These are phyloP conservation scores for Dryomyza anilis DNA, from an alignment of 2,888 invertebrate genomes.

Conservation along the genomic window DNA sequence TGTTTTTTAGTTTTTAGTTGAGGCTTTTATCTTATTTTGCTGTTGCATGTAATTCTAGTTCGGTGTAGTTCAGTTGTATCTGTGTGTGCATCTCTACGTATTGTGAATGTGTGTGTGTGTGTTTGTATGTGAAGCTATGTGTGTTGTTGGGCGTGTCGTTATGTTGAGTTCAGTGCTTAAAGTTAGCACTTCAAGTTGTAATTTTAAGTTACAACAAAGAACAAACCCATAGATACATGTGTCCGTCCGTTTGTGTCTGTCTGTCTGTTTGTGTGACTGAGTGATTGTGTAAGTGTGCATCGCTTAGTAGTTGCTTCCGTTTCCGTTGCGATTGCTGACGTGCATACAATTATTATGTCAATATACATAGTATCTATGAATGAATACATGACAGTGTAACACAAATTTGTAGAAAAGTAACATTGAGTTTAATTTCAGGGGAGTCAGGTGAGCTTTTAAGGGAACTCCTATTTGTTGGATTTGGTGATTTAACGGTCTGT, in stretches of 20 bases:
- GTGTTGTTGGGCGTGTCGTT: background rate
- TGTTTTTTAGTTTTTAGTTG: background rate
- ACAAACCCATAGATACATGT: too few relatives aligned
- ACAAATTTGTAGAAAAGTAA: too few relatives aligned
- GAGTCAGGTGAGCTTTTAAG: too few relatives aligned
- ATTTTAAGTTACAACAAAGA: constrained; percentile 17
- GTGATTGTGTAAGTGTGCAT: too few relatives aligned
- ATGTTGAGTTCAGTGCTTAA: background rate
- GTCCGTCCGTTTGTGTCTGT: too few relatives aligned
- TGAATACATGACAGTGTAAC: too few relatives aligned
- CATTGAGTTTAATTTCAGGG: too few relatives aligned
- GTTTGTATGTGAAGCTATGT: background rate
- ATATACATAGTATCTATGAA: too few relatives aligned
- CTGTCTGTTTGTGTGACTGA: too few relatives aligned
- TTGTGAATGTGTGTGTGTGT: background rate
- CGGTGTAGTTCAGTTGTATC: constrained; percentile 13
- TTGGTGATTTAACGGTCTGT: too few relatives aligned
- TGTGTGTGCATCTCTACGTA: background rate
- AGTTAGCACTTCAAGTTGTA: constrained; percentile 22
- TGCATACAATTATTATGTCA: constrained; percentile 38
- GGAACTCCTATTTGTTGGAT: too few relatives aligned
- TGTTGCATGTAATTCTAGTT: constrained; percentile 28
- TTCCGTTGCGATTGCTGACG: constrained; percentile 42
- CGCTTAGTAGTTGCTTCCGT: constrained; percentile 50
- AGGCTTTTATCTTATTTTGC: constrained; percentile 23